These are phyloP conservation scores for Callipepla squamata DNA, from an alignment of 2,113 vertebrate genomes.

Conservation along the genomic window DNA sequence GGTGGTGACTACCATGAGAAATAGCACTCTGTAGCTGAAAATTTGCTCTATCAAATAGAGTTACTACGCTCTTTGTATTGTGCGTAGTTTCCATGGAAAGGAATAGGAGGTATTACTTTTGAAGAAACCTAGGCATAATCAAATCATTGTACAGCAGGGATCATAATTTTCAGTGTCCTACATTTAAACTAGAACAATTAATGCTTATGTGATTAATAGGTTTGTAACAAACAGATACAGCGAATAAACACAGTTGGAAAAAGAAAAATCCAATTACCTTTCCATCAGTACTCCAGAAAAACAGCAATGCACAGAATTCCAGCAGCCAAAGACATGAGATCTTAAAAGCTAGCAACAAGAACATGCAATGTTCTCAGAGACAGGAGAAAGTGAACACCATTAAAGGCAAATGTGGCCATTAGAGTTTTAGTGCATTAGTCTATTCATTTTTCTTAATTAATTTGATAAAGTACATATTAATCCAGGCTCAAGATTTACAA, in stretches of 20 bases:
- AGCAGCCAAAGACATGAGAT: neutral
- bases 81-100: no score
- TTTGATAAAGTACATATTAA: neutral
- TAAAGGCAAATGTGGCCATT: neutral
- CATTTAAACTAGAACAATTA: neutral
- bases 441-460: neutral
- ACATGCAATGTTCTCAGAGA: neutral
- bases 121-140: no score
- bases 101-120: no score
- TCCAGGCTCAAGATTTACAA: neutral
- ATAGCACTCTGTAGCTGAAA: no score
- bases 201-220: neutral
- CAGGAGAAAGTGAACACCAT: neutral
- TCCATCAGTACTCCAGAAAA: neutral
- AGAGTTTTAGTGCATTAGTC: neutral
- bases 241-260: neutral
- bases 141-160: neutral
- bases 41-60: no score
- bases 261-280: slow-evolving; percentile 14
- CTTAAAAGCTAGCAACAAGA: neutral
- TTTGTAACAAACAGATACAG: neutral
- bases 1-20: no score
- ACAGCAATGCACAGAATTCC: neutral
- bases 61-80: no score
- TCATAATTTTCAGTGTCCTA: neutral